Base-by-base conservation (phyloP, 2,113 vertebrate genomes). In the Choloepus hoffmanni region DNA sequence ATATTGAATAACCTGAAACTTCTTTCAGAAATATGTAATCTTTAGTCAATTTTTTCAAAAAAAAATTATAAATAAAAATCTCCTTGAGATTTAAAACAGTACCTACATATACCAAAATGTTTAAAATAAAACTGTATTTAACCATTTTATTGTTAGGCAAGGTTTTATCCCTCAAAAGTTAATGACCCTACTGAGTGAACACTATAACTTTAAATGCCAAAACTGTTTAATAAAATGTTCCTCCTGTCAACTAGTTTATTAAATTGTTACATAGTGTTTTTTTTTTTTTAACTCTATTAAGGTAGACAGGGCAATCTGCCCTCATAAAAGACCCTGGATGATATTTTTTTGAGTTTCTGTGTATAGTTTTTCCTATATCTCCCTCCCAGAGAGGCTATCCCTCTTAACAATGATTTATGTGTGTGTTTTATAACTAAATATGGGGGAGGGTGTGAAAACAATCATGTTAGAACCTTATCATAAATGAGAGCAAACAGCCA, bases 11-110 rank as follows among this genome's bases (percentile, higher is more conserved):
- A 92, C 62, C 11, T 12, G 4, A 55, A 82, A 48, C 2, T 86
- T 90, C 8, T 77, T 78, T 62, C 15, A 85, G 30, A 96, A 95
- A 88, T 15, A 74, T n/a, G 23, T 13, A 53, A 63, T 45, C 30
- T 78, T 86, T 14, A 36, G 28, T 68, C 53, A n/a, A 86, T 55
- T 74, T 88, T 78, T 84, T 82, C 13, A 0, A 53, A 85, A 92
- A 63, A 88, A 85, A 55, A 36, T 18, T 65, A 92, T n/a, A 90
- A 67, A 63, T 87, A 92, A 94, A 90, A 95, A 89, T 23, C 36
- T 81, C 40, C 73, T 26, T 9, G 21, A 94, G 7, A 92, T 68
- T 87, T 84, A 50, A 90, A 83, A 84, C 14, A 84, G 30, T 45
- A 83, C 28, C 33, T 72, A 86, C 5, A 94, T 8, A 92, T 4